Percentiles rank a stretch among this genome's conserved stretches.
phyloP scores from a whole-genome alignment of 2,888 invertebrate species.

The Brachyptera putata region DNA sequence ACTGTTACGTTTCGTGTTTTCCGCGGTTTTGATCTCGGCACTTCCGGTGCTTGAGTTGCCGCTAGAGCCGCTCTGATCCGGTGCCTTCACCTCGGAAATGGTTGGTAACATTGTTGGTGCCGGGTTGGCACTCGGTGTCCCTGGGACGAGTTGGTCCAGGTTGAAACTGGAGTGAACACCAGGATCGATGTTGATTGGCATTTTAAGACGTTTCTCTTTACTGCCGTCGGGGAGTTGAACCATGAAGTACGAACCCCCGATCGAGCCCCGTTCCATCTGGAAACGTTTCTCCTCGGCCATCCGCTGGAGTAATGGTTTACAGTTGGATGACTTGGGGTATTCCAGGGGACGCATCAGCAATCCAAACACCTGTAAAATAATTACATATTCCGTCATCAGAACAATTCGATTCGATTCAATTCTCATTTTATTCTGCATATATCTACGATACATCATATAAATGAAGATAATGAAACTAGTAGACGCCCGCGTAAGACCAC shows the following conservation, averaged over 20 bases:
- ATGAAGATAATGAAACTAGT: no score
- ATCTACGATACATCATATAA: no score
- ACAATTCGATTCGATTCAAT: no score
- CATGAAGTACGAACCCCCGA: conserved; percentile 80
- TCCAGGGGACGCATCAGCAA: conserved; percentile 76
- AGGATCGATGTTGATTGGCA: conserved; percentile 88
- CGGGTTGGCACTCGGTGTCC: conserved; percentile 71
- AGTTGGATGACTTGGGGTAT: conserved; percentile 65
- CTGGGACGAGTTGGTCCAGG: conserved; percentile 73
- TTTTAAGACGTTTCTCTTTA: conserved; percentile 84
- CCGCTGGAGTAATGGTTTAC: conserved; percentile 79
- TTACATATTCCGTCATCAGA: no score
- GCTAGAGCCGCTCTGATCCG: conserved; percentile 56
- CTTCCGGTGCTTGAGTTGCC: conserved; percentile 51
- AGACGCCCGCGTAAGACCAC: no score
- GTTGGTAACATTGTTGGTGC: conserved; percentile 84
- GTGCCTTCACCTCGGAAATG: conserved; percentile 71
- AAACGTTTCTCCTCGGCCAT: conserved; percentile 91
- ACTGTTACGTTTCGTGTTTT: conserved; percentile 36
- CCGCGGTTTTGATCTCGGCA: conserved; percentile 44
- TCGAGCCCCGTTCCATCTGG: conserved; percentile 86
- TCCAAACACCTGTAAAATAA: conserved; percentile 62
- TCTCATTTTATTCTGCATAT: no score
- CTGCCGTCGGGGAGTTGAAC: conserved; percentile 88
- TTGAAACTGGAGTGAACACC: conserved; percentile 91